Base-by-base conservation (phyloP, 2,797 vertebrate species). In the Parauchenoglanis punctatus region DNA sequence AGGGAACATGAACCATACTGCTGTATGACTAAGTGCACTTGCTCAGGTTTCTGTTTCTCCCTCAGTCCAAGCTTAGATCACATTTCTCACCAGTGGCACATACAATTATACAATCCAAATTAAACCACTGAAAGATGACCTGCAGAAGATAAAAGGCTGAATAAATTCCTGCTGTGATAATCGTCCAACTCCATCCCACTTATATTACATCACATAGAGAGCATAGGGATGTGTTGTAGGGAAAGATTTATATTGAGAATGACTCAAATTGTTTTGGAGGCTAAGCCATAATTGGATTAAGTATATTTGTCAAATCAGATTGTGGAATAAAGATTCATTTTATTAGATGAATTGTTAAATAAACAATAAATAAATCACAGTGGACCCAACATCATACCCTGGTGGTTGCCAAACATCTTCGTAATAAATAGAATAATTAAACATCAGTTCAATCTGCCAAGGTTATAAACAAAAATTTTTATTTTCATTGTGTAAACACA, bases 1-100 rank as follows among this genome's bases (percentile, higher is more conserved):
- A 67, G 4, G 61, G 23, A 83, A 67, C 63, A 20, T 2, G 68
- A 84, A 11, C 46, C 6, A 10, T 70, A 10, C 63, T 84, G 28
- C 52, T 73, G 72, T 58, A 84, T 82, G 61, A 82, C 81, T 67
- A 83, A 83, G 81, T 83, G n/a, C n/a, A 83, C 81, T 83, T 13
- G 17, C 61, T 68, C 63, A 52, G 81, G 81, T 83, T 83, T 67
- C 81, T 52, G 15, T 83, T 68, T 67, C 28, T 2, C 83, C 70
- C 56, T 49, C 56, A 63, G 54, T 85, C 84, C 56, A 61, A 18
- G 17, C 68, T 85, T 46, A 63, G 84, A 46, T 85, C 70, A 63
- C 84, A 75, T 85, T 85, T 76, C 54, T 76, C 56, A 4, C 84
- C 70, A 56, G 52, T 44, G 52, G 73, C 35, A 56, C 20, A 58